Evolutionary conservation across 2,888 invertebrate species (phyloP), one percentile per base, ranked within the genome.

Genomic region (Andrena camellia): DNA sequence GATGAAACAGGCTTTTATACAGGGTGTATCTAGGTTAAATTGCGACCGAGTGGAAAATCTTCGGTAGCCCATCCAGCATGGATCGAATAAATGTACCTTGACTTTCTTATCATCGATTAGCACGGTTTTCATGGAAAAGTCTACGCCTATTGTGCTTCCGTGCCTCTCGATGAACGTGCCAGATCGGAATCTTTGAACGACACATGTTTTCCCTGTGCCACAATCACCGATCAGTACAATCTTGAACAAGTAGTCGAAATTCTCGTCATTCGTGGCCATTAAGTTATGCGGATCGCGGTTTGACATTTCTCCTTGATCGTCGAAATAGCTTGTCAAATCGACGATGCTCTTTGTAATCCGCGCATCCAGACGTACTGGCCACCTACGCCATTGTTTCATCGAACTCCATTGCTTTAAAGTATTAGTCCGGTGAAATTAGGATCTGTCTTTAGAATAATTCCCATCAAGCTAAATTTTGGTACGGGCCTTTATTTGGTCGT

Each of bases 81-180:
- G 50, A 72, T 67, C 31, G 68, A 50, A 33, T 10, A 26, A 52
- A 54, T 89, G 93, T 95, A 99, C 98, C 97, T 99, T 99, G 89
- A 99, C 97, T 95, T 97, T 97, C 94, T 99, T 99, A 71, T 97
- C 98, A 94, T 99, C 99, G 66, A 99, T 97, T 88, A 97, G 96
- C 57, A 99, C 96, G 72, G 99, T 99, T 96, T 99, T 99, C 99
- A 99, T 99, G 83, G 99, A 99, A 95, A 99, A 99, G 95, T 99
- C 99, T 76, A 99, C 99, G 85, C 99, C 99, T 93, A 99, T 99
- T 66, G 99, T 99, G 93, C 98, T 99, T 79, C 98, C 98, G 95
- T 99, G 98, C 88, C 97, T 96, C 95, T 99, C 99, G 87, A 98
- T 97, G 93, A 98, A 99, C 90, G 98, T 98, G 81, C 99, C 99